Percentiles rank a stretch among this genome's conserved stretches.
Evolutionary conservation across 2,797 vertebrate genomes (phyloP).

Genomic region (Ptychobarbus kaznakovi): DNA sequence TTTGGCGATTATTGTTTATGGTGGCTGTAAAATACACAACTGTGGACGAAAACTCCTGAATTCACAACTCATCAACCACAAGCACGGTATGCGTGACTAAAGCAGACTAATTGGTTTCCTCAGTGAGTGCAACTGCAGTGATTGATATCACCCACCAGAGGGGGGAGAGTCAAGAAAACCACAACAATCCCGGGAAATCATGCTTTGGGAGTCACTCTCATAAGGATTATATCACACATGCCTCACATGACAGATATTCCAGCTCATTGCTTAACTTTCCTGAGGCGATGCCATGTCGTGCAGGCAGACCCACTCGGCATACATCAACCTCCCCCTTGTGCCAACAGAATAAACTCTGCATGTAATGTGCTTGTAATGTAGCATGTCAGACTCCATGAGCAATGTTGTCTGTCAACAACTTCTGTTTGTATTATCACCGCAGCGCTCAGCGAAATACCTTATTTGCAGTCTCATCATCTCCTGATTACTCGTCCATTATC

Average conservation of each 20-base stretch:
- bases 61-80: slow-evolving; percentile 67
- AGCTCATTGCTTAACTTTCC: slow-evolving; percentile 50
- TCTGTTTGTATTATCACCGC: slow-evolving; percentile 45
- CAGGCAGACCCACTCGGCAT: slow-evolving; percentile 37
- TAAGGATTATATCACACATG: slow-evolving; percentile 54
- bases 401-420: slow-evolving; percentile 56
- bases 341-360: slow-evolving; percentile 44
- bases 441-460: slow-evolving; percentile 4
- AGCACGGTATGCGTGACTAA: slow-evolving; percentile 33
- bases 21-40: slow-evolving; percentile 72
- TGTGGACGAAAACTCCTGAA: slow-evolving; percentile 69
- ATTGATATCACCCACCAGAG: slow-evolving; percentile 59
- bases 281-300: slow-evolving; percentile 21
- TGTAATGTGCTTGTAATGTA: slow-evolving; percentile 22
- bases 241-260: slow-evolving; percentile 47
- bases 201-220: slow-evolving; percentile 42
- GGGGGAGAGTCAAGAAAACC: slow-evolving; percentile 45
- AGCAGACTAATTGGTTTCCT: slow-evolving; percentile 33
- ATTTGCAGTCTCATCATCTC: slow-evolving; percentile 28
- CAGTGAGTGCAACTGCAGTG: slow-evolving; percentile 30
- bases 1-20: slow-evolving; percentile 70
- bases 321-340: slow-evolving; percentile 41
- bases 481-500: slow-evolving; percentile 14
- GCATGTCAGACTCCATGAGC: slow-evolving; percentile 47
- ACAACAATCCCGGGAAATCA: slow-evolving; percentile 37